phyloP scores from a whole-genome alignment of 35 echinoderm and acorn worm species.

The Chiridota heheva region DNA sequence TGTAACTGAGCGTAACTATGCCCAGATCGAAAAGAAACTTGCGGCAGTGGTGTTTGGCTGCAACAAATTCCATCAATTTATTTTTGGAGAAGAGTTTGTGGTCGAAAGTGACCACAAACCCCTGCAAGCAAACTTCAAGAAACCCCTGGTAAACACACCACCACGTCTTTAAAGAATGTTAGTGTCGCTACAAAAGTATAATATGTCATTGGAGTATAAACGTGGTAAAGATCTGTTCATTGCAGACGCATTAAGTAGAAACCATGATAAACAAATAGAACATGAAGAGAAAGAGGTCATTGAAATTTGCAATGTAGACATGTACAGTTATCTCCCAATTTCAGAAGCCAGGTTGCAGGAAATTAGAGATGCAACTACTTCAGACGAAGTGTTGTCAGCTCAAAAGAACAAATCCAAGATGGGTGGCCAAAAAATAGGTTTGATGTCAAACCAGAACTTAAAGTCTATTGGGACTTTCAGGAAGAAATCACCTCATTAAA shows the following conservation, averaged over 20 bases:
- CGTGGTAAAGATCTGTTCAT: conserved; percentile 14
- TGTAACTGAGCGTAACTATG: conserved; percentile 1
- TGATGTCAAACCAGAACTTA: background rate
- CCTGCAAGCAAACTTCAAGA: conserved; percentile 46
- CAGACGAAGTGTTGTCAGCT: background rate
- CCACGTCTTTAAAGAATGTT: conserved; percentile 61
- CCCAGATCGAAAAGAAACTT: conserved; percentile 28
- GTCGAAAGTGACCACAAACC: conserved; percentile 59
- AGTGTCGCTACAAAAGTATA: conserved; percentile 47
- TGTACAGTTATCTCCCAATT: conserved; percentile 19
- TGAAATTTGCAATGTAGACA: conserved; percentile 15
- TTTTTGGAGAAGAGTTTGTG: conserved; percentile 29
- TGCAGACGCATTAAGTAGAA: conserved; percentile 33
- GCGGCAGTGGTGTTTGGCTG: conserved; percentile 7
- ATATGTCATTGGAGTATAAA: background rate
- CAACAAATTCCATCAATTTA: conserved; percentile 39
- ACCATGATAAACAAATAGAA: background rate
- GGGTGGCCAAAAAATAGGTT: conserved; percentile 23
- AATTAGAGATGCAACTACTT: background rate
- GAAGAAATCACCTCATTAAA: conserved; percentile 4
- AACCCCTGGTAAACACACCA: conserved; percentile 40
- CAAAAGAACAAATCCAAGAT: background rate
- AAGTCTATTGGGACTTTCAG: conserved; percentile 8
- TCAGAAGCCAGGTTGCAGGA: conserved; percentile 26
- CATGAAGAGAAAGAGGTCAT: background rate